phyloP scores from a whole-genome alignment of 2,888 invertebrate species.

The Neoitamus cyanurus region DNA sequence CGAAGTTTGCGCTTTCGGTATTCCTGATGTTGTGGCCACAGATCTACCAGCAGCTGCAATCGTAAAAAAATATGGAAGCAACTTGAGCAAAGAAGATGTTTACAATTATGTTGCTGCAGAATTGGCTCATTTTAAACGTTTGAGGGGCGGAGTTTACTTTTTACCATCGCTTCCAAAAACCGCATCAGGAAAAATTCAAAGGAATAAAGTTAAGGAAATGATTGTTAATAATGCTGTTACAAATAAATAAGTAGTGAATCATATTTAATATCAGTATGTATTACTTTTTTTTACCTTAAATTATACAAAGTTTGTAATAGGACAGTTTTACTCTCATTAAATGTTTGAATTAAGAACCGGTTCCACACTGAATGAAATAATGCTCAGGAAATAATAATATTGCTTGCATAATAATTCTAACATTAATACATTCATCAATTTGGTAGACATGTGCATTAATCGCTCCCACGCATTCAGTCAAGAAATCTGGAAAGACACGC shows the following conservation, averaged over 20 bases:
- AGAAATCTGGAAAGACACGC: too few species aligned
- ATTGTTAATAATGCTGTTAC: background rate
- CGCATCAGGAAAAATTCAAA: slow-evolving; percentile 54
- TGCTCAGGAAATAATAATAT: too few species aligned
- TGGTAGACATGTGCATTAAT: too few species aligned
- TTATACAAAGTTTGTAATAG: too few species aligned
- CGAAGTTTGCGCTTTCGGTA: slow-evolving; percentile 54
- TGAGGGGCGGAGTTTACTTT: slow-evolving; percentile 55
- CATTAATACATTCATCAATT: too few species aligned
- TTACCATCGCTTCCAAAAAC: slow-evolving; percentile 54
- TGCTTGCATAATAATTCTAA: too few species aligned
- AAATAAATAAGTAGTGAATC: background rate
- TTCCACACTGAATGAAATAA: too few species aligned
- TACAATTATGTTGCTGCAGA: slow-evolving; percentile 50
- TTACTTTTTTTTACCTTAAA: too few species aligned
- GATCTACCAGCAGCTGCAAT: slow-evolving; percentile 54
- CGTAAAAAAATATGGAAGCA: slow-evolving; percentile 48
- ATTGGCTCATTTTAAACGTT: slow-evolving; percentile 55
- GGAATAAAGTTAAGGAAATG: slow-evolving; percentile 52
- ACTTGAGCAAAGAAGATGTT: slow-evolving; percentile 49
- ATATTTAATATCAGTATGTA: too few species aligned
- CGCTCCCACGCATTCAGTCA: too few species aligned
- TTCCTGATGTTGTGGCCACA: slow-evolving; percentile 52
- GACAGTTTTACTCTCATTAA: too few species aligned
- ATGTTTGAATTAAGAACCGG: too few species aligned